A percentile compares a stretch with the other conserved stretches of the same genome.
Evolutionary conservation across 1,140 invertebrate genomes (phyloP).

Genomic region (Drosophila biarmipes): DNA sequence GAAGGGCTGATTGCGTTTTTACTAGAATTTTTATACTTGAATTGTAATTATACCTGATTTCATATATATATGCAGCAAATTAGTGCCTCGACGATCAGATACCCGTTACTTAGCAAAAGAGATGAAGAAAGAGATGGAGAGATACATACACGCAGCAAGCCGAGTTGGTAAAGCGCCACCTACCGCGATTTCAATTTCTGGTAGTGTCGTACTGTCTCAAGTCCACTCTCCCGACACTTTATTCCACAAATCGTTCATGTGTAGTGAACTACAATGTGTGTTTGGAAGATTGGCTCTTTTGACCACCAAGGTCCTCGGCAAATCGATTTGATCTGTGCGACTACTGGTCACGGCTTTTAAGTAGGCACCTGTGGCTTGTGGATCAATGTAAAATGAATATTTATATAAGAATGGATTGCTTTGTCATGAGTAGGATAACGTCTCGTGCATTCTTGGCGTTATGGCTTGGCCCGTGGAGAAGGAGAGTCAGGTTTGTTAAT

Average conservation of each 20-base stretch:
- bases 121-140: no score
- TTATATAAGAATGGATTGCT: slow-evolving; percentile 44
- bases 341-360: slow-evolving; percentile 43
- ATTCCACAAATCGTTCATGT: neutral
- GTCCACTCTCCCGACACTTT: no score
- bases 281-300: slow-evolving; percentile 30
- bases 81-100: no score
- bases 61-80: no score
- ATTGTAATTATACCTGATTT: no score
- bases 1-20: slow-evolving; percentile 4
- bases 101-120: no score
- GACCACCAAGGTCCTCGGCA: slow-evolving; percentile 31
- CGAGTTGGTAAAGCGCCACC: no score
- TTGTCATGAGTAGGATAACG: slow-evolving; percentile 42
- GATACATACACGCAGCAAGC: no score
- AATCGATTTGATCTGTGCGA: slow-evolving; percentile 35
- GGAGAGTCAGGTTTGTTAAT: slow-evolving; percentile 35
- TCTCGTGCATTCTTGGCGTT: slow-evolving; percentile 52
- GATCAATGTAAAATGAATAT: slow-evolving; percentile 43
- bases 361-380: slow-evolving; percentile 26
- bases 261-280: neutral
- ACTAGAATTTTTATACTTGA: no score
- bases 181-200: no score
- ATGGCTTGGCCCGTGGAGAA: slow-evolving; percentile 26
- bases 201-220: no score